Base-by-base conservation (phyloP, 2,113 vertebrate genomes). In the Salvelinus fontinalis region DNA sequence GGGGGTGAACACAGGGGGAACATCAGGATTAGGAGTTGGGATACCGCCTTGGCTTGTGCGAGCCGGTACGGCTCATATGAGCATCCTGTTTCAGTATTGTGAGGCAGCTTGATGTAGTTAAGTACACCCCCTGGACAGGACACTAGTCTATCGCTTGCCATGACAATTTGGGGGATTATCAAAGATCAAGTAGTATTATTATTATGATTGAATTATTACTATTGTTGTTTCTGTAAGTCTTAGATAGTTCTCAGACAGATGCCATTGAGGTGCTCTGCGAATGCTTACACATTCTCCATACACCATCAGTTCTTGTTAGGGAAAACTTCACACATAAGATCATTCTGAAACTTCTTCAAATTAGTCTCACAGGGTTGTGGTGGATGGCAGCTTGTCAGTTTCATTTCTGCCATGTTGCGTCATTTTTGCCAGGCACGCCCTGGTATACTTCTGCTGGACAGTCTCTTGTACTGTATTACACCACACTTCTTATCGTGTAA, bases 301-400 rank as follows among this genome's bases (percentile, higher is more conserved):
- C 39, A 44, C 39, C 39, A 11, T 44, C 39, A 44, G 39, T 44
- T 44, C 39, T 44, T 44, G 39, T 44, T 11, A 44, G 39, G 39
- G 39, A 44, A 44, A 44, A 64, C 8, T 64, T 64, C 22, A n/a
- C 9, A n/a, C 29, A 1, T 12, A 70, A 20, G 31, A 71, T 44
- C 26, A 75, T 64, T 75, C 48, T 44, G 75, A 1, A 60, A 83
- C 80, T 75, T 77, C 75, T 83, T 81, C 71, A 75, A 73, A 77
- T 2, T 59, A 44, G 29, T 54, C 54, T n/a, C 59, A 1, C 0
- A 6, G 66, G 79, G 81, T 81, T 75, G 84, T 78, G 78, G 78
- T 60, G 49, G 79, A n/a, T 44, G n/a, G 67, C 31, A 20, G 71
- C 57, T 57, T 77, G 68, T 62, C 69, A 34, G 76, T 85, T 86